Percentiles rank a stretch among this genome's conserved stretches.
phyloP scores from a whole-genome alignment of 2,797 vertebrate genomes.

The Cyclura pinguis region DNA sequence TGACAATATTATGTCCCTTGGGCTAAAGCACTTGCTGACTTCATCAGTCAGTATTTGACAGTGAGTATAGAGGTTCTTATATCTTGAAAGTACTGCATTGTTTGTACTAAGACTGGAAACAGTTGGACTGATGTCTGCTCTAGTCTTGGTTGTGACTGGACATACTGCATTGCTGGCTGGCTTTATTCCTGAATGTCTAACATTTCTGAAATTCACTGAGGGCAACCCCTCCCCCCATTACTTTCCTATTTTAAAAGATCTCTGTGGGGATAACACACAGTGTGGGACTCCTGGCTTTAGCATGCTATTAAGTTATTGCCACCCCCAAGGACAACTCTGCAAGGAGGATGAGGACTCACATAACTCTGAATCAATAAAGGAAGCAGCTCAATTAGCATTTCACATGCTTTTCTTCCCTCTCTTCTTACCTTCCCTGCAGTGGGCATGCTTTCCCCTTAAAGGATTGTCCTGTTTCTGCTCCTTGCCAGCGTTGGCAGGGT shows the following conservation, averaged over 20 bases:
- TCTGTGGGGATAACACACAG: slow-evolving; percentile 39
- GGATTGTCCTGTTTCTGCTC: slow-evolving; percentile 96
- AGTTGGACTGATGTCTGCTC: not conserved
- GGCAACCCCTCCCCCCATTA: slow-evolving; percentile 42
- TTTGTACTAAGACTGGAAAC: slow-evolving; percentile 16
- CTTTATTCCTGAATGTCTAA: slow-evolving; percentile 31
- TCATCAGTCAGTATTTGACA: not conserved
- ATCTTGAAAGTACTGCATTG: not conserved
- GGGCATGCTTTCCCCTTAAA: slow-evolving; percentile 89
- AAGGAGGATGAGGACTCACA: slow-evolving; percentile 73
- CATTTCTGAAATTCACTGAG: slow-evolving; percentile 17
- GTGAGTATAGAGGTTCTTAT: not conserved
- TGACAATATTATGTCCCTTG: not conserved
- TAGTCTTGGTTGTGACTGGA: fast-evolving
- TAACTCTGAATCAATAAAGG: slow-evolving; percentile 85
- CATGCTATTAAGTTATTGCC: slow-evolving; percentile 74
- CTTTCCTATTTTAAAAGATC: slow-evolving; percentile 49
- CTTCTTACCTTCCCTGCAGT: slow-evolving; percentile 91
- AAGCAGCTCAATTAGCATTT: slow-evolving; percentile 92
- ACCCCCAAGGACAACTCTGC: slow-evolving; percentile 75
- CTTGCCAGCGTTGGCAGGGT: slow-evolving; percentile 99
- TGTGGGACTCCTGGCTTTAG: slow-evolving; percentile 52
- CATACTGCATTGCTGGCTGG: not conserved
- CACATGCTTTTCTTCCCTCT: slow-evolving; percentile 89
- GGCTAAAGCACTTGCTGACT: not conserved